These are phyloP conservation scores for Ramphastos sulfuratus DNA, from an alignment of 2,113 vertebrate species.

Conservation along the genomic window DNA sequence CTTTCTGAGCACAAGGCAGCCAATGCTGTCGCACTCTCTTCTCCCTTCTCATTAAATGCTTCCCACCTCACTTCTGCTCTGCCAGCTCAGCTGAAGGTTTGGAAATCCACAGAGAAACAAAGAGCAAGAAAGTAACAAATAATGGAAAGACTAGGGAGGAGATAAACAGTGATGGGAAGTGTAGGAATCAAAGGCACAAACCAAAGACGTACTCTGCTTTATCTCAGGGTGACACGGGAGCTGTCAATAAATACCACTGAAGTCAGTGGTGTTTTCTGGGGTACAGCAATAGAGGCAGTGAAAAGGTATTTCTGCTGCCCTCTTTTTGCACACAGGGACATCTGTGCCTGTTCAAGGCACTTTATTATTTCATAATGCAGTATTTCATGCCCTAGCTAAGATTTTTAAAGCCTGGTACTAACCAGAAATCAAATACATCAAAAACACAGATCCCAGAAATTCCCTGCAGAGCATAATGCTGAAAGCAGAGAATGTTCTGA, in stretches of 20 bases:
- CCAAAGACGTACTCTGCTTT: background rate
- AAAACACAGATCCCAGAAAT: background rate
- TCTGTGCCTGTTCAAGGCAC: background rate
- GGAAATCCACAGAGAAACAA: conserved; percentile 14
- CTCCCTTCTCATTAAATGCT: conserved; percentile 30
- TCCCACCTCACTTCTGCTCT: conserved; percentile 48
- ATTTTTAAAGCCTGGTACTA: background rate
- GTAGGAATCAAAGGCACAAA: background rate
- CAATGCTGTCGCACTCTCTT: background rate
- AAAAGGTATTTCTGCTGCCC: background rate
- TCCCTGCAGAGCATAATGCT: background rate
- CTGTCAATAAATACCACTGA: background rate
- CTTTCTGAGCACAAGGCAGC: background rate
- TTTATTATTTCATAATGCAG: background rate
- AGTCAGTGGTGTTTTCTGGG: background rate
- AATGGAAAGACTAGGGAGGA: background rate
- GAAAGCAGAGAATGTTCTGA: background rate
- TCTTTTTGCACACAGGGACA: background rate
- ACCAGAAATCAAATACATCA: background rate
- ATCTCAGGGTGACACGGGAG: background rate
- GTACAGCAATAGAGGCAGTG: background rate
- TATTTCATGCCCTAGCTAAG: background rate
- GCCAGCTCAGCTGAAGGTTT: background rate
- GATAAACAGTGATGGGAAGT: background rate
- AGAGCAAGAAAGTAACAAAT: background rate